Base-by-base conservation (phyloP, 2,888 invertebrate genomes). In the Eupithecia insigniata region DNA sequence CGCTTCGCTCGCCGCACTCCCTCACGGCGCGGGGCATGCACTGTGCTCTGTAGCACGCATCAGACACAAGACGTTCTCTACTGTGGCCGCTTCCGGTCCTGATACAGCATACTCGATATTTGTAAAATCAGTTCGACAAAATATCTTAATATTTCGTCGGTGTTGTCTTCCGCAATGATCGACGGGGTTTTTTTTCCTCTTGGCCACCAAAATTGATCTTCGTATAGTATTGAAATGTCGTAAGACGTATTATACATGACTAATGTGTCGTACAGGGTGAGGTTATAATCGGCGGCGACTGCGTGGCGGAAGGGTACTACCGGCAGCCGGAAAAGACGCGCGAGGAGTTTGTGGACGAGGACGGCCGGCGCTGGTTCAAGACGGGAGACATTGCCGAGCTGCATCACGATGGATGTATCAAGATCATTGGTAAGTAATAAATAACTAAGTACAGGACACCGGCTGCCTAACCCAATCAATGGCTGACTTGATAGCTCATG, bases 331-430 rank as follows among this genome's bases (percentile, higher is more conserved):
- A 96, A 73, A 98, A 98, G 92, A 98, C 98, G 5, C 95, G 95
- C 75, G 98, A 98, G 85, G 99, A 99, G 85, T 99, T 99, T 93
- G 96, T 97, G 83, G 96, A 96, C 76, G 95, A 95, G 76, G 96
- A 96, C 82, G 98, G 97, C 0, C 95, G 95, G 76, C 95, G 97
- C 80, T 99, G 99, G 98, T 99, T 99, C 95, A 69, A 43, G 83
- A 98, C 99, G 22, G 99, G 99, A 1, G 99, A 99, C 92, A 97
- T 99, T 90, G 99, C 97, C 2, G 98, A 99, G 94, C 95, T 99
- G 84, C 97, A 99, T 85, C 95, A 96, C 58, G 99, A 99, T 91
- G 99, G 99, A 32, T 97, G 97, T 85, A 96, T 99, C 82, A 98
- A 97, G 94, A 99, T 99, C 84, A 99, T 99, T 83, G 99, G 99